phyloP scores from a whole-genome alignment of 2,888 invertebrate species.

The Pycnomerus fuliginosus region DNA sequence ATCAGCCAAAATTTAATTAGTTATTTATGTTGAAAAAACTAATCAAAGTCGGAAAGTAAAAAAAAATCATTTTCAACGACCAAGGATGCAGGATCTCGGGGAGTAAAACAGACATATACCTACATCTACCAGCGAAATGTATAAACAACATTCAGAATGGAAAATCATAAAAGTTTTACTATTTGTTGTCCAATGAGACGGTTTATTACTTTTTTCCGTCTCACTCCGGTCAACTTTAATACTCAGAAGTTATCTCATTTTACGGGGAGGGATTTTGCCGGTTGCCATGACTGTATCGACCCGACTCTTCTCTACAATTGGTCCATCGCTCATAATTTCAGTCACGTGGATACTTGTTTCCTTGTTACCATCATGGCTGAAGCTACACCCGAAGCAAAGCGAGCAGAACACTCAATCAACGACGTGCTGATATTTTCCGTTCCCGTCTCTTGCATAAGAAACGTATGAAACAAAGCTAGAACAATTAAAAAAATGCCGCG shows the following conservation, averaged over 20 bases:
- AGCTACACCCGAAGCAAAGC: constrained; percentile 29
- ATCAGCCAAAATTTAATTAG: too few species aligned
- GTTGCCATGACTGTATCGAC: constrained; percentile 54
- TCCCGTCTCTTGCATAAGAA: constrained; percentile 17
- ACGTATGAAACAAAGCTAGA: constrained; percentile 2
- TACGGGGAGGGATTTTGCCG: constrained; percentile 38
- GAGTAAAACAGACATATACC: constrained; percentile 46
- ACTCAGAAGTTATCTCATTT: constrained; percentile 32
- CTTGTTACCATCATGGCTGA: constrained; percentile 49
- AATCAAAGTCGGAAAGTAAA: too few species aligned
- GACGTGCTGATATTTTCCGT: constrained; percentile 31
- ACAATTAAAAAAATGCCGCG: too few species aligned
- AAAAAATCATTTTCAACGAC: too few species aligned
- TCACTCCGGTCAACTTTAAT: constrained; percentile 30
- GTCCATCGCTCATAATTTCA: constrained; percentile 36
- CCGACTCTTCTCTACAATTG: constrained; percentile 41
- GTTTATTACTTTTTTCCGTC: constrained; percentile 43
- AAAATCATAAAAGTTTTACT: constrained; percentile 54
- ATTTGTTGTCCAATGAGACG: constrained; percentile 52
- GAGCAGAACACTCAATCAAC: constrained; percentile 29
- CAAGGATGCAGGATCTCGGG: not conserved
- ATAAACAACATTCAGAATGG: constrained; percentile 51
- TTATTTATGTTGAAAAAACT: too few species aligned
- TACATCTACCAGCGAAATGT: constrained; percentile 53
- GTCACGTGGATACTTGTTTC: constrained; percentile 46